Evolutionary conservation across 2,113 vertebrate species (phyloP).

Genomic region (Rhombomys opimus): DNA sequence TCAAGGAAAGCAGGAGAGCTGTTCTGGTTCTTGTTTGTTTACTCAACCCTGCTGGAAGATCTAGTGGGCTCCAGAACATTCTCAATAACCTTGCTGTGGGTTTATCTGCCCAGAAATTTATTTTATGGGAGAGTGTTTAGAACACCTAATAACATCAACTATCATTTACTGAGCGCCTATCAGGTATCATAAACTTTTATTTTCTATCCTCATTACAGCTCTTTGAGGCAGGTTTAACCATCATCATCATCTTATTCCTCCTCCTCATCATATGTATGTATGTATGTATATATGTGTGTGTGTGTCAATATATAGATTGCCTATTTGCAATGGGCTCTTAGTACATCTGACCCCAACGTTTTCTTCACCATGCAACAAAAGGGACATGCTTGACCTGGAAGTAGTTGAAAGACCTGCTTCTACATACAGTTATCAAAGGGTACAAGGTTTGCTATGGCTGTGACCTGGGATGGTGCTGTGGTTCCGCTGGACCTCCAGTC

Average conservation of each 20-base stretch:
- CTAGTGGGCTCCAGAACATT: not conserved
- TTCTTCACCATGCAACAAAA: constrained; percentile 75
- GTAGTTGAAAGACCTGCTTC: constrained; percentile 76
- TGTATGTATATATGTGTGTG: not conserved
- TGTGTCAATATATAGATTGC: not conserved
- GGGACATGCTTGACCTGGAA: constrained; percentile 82
- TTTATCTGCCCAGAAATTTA: not conserved
- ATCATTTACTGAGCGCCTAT: not conserved
- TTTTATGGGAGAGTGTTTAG: not conserved
- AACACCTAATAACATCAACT: too few species aligned
- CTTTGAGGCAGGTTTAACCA: not conserved
- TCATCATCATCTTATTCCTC: too few species aligned
- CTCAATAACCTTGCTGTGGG: not conserved
- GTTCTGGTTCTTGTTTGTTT: not conserved
- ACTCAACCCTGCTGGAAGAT: not conserved
- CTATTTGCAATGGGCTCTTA: constrained; percentile 71
- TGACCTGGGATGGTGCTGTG: constrained; percentile 77
- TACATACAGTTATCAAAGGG: constrained; percentile 73
- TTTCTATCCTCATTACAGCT: not conserved
- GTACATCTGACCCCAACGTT: not conserved
- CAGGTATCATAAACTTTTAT: not conserved
- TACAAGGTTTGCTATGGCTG: constrained; percentile 72
- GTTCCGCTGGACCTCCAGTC: constrained; percentile 80
- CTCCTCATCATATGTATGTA: too few species aligned
- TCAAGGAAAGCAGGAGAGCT: not conserved